phyloP scores from a whole-genome alignment of 2,113 vertebrate genomes.

The Panthera leo region DNA sequence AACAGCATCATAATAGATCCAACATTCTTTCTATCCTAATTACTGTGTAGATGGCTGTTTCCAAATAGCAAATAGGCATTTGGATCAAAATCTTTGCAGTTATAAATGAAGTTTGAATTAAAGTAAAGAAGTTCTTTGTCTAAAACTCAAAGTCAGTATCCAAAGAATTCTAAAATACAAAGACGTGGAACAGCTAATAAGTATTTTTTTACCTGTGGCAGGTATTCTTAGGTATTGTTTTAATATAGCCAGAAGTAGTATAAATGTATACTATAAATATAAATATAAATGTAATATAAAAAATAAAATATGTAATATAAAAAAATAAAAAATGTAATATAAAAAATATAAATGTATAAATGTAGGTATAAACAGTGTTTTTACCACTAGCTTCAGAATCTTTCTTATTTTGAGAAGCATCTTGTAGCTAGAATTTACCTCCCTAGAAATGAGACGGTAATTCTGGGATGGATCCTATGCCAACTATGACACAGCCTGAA shows the following conservation, averaged over 20 bases:
- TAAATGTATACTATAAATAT: too few relatives aligned
- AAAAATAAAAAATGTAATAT: too few relatives aligned
- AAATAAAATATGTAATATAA: too few relatives aligned
- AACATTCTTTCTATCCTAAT: neutral
- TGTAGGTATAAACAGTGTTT: neutral
- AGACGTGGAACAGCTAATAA: neutral
- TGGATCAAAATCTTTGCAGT: neutral
- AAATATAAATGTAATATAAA: too few relatives aligned
- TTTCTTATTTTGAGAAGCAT: neutral
- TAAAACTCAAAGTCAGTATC: neutral
- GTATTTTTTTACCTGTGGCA: neutral
- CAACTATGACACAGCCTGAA: neutral
- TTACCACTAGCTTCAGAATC: neutral
- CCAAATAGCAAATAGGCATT: neutral
- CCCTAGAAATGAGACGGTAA: neutral
- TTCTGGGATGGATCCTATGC: neutral
- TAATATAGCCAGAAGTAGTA: neutral
- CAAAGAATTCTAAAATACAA: constrained; percentile 12
- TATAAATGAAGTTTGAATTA: neutral
- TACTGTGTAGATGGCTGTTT: neutral
- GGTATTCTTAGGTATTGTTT: neutral
- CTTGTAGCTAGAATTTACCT: neutral
- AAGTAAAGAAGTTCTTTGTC: neutral
- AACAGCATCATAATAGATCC: neutral
- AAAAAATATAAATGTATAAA: too few relatives aligned